Conservation (phyloP, 2,797 vertebrate species). For the Premnoplex brunnescens region DNA sequence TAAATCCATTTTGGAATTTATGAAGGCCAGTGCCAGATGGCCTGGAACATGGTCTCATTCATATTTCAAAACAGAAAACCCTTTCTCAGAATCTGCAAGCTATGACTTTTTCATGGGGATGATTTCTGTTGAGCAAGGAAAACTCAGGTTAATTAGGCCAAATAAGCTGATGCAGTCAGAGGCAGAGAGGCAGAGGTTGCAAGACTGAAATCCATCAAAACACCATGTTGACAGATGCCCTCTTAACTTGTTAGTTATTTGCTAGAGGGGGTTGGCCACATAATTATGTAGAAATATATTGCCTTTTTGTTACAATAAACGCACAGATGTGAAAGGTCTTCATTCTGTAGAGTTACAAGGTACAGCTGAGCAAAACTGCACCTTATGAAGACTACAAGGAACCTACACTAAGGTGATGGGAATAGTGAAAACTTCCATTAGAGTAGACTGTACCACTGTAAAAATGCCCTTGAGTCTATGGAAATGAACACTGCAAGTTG, state of each 20-base stretch:
- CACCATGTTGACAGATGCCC: neutral
- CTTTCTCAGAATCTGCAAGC: conserved; percentile 50
- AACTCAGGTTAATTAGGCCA: conserved; percentile 60
- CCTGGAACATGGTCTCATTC: conserved; percentile 11
- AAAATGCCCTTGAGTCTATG: neutral
- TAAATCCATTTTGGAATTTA: conserved; percentile 47
- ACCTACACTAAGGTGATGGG: neutral
- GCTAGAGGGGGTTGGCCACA: neutral
- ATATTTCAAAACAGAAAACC: conserved; percentile 50
- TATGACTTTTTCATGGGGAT: conserved; percentile 9
- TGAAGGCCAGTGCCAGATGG: neutral
- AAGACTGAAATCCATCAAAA: conserved; percentile 51
- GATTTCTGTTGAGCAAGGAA: conserved; percentile 60
- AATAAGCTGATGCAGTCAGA: conserved; percentile 51
- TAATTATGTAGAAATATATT: conserved; percentile 1
- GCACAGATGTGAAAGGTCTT: neutral
- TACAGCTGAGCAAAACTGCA: neutral
- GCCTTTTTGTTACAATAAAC: neutral
- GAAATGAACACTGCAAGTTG: neutral
- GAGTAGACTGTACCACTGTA: neutral
- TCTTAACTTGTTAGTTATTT: conserved; percentile 44
- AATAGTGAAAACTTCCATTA: neutral
- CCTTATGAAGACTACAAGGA: neutral
- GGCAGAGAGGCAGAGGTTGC: conserved; percentile 40
- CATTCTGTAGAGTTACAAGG: neutral